Conservation (phyloP, 2,113 vertebrate species). For the Lipotes vexillifer region DNA sequence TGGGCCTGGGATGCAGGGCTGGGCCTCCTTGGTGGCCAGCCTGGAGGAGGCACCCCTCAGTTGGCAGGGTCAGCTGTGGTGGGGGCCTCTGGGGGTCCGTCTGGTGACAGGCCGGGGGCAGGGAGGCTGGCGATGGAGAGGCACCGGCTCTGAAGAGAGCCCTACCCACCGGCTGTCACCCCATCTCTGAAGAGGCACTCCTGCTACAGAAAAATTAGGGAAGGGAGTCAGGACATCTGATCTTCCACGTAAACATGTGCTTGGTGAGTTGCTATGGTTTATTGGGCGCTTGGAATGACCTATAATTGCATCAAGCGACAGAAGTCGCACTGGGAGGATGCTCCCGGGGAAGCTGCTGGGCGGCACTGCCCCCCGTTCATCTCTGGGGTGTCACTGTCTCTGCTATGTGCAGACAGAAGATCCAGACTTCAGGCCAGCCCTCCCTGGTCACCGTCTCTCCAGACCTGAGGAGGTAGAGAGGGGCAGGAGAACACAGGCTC, state of each 20-base stretch:
- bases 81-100: not conserved
- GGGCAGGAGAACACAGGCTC: not conserved
- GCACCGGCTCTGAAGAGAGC: not conserved
- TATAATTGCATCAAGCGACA: not conserved
- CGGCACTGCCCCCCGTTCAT: accelerated
- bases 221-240: not conserved
- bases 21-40: not conserved
- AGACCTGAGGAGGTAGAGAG: not conserved
- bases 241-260: not conserved
- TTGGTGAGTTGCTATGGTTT: not conserved
- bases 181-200: not conserved
- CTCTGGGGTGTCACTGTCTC: not conserved
- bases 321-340: not conserved
- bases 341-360: not conserved
- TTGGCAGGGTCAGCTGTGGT: accelerated
- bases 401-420: not conserved
- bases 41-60: not conserved
- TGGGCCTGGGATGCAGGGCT: not conserved
- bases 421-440: not conserved
- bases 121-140: not conserved
- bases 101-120: not conserved
- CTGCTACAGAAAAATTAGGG: accelerated
- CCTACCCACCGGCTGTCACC: accelerated
- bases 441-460: not conserved
- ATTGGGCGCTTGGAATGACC: not conserved